Evolutionary conservation across 2,113 vertebrate genomes (phyloP).

Genomic region (Lasiurus borealis): DNA sequence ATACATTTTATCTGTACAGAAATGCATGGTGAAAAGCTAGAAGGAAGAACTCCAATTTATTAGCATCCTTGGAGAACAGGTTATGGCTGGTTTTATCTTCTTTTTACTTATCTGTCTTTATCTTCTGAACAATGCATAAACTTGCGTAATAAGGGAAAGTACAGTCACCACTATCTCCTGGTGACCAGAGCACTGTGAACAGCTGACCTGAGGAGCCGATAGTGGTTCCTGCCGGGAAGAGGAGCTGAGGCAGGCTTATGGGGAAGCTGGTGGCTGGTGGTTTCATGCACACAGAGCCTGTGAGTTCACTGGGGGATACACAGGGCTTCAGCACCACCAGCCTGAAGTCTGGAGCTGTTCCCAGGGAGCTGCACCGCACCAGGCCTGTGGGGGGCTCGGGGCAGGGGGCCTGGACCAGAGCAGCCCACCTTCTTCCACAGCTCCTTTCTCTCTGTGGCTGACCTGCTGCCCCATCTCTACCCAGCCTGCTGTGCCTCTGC

Average conservation of each 20-base stretch:
- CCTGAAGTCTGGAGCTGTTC: background rate
- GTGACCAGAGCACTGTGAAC: background rate
- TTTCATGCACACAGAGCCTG: background rate
- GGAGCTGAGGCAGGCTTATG: background rate
- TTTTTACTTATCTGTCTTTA: background rate
- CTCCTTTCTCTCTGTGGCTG: background rate
- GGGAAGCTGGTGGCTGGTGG: background rate
- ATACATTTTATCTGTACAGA: background rate
- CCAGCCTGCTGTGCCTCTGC: background rate
- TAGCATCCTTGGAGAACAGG: background rate
- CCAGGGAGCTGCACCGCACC: background rate
- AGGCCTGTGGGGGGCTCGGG: background rate
- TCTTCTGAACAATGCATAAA: background rate
- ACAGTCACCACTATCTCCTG: background rate
- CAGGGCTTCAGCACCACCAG: accelerated
- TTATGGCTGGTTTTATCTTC: background rate
- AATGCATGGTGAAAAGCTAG: background rate
- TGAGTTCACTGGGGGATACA: background rate
- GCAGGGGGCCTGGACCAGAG: background rate
- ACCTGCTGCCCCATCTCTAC: background rate
- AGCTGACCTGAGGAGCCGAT: background rate
- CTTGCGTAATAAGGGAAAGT: background rate
- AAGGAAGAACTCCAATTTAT: background rate
- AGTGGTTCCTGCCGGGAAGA: background rate
- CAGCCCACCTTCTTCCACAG: background rate